phyloP scores from a whole-genome alignment of 1,140 invertebrate genomes.

The Cheumatopsyche charites region DNA sequence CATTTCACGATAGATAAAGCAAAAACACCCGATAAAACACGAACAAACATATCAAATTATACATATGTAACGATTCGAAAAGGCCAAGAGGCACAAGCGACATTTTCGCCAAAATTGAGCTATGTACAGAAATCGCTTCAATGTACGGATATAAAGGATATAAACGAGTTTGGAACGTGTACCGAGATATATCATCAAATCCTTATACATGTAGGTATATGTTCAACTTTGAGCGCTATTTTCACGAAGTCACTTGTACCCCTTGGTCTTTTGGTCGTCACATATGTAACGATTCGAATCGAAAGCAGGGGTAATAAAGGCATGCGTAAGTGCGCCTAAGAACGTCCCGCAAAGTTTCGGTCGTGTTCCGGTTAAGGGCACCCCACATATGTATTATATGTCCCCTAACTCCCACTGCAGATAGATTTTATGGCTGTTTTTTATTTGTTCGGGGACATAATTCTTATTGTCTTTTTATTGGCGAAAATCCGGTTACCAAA shows the following conservation, averaged over 20 bases:
- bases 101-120: too few relatives aligned
- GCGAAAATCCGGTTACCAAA: slow-evolving; percentile 47
- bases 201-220: too few relatives aligned
- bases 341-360: slow-evolving; percentile 46
- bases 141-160: too few relatives aligned
- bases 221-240: too few relatives aligned
- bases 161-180: too few relatives aligned
- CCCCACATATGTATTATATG: neutral
- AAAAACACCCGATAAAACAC: slow-evolving; percentile 30
- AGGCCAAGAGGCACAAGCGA: too few relatives aligned
- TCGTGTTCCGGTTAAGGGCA: slow-evolving; percentile 38
- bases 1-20: slow-evolving; percentile 49
- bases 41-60: neutral
- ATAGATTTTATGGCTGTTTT: slow-evolving; percentile 46
- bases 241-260: too few relatives aligned
- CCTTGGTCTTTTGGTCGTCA: too few relatives aligned
- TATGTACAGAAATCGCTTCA: too few relatives aligned
- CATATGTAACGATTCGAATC: too few relatives aligned
- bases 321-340: slow-evolving; percentile 39
- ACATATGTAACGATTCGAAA: neutral
- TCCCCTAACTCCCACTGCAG: slow-evolving; percentile 25
- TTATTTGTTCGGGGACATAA: slow-evolving; percentile 47
- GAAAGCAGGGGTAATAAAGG: slow-evolving; percentile 36
- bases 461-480: slow-evolving; percentile 50
- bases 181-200: too few relatives aligned